Percentiles rank a stretch among this genome's conserved stretches.
Conservation (phyloP, 2,797 vertebrate species). For the Austrolebias charrua region DNA sequence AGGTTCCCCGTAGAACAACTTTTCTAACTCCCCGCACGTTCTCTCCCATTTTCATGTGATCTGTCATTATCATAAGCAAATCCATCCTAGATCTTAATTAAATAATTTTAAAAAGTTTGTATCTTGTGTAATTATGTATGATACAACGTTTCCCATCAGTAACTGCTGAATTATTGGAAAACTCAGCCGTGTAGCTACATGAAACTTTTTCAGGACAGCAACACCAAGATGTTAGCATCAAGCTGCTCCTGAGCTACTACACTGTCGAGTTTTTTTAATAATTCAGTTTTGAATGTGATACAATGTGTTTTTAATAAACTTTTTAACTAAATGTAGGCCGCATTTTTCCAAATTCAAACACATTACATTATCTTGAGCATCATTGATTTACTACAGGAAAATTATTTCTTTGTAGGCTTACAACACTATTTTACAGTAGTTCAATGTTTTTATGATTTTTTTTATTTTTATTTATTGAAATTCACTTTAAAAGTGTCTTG, state of each 20-base stretch:
- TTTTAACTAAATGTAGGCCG: too few species aligned
- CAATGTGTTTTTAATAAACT: neutral
- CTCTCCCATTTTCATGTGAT: neutral
- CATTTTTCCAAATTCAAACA: too few species aligned
- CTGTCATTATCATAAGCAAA: neutral
- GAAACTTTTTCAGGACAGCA: neutral
- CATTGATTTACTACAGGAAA: too few species aligned
- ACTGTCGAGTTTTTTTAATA: neutral
- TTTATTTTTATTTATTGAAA: too few species aligned
- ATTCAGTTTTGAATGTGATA: neutral
- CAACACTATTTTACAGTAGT: neutral
- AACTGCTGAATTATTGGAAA: neutral
- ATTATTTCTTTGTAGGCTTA: too few species aligned
- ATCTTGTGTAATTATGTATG: neutral
- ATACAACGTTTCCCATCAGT: neutral
- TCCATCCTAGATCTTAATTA: neutral
- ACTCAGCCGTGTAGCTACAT: neutral
- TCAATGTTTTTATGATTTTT: too few species aligned
- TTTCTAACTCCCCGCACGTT: neutral
- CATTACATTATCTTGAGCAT: too few species aligned
- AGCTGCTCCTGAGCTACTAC: neutral
- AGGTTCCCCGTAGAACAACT: slow-evolving; percentile 15
- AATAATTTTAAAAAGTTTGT: neutral
- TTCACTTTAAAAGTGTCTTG: too few species aligned
- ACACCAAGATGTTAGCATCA: neutral